A percentile compares a stretch with the other conserved stretches of the same genome.
These are phyloP conservation scores for Nymphicus hollandicus DNA, from an alignment of 2,113 vertebrate genomes.

Conservation along the genomic window DNA sequence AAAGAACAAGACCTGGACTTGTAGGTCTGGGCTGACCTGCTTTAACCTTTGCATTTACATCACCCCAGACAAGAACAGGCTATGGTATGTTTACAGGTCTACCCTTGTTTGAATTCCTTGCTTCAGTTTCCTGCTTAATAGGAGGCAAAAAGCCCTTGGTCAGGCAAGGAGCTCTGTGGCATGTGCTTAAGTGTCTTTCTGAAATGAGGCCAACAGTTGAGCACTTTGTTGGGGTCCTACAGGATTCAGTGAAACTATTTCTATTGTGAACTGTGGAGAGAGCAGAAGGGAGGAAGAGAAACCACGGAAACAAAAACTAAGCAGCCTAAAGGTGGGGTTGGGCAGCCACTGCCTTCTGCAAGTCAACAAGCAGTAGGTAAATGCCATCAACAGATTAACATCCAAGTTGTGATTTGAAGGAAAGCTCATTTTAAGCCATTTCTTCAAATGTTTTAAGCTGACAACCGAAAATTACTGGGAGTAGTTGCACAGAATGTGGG, in stretches of 20 bases:
- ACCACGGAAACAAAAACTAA: neutral
- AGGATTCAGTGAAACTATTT: neutral
- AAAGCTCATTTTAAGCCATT: neutral
- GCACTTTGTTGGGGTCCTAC: neutral
- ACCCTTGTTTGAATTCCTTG: neutral
- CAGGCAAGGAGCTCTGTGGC: neutral
- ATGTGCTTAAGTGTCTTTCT: neutral
- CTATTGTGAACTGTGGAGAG: neutral
- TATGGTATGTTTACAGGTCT: neutral
- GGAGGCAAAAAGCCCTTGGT: neutral
- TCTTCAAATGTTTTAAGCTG: neutral
- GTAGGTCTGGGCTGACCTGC: neutral
- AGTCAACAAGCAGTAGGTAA: rapidly evolving
- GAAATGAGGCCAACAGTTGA: neutral
- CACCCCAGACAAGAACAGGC: neutral
- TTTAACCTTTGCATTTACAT: neutral
- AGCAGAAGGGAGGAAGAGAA: neutral
- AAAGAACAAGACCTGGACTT: neutral
- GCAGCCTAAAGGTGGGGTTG: neutral
- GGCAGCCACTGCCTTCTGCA: neutral
- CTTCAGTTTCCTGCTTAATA: neutral
- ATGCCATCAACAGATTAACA: neutral
- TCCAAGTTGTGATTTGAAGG: neutral
- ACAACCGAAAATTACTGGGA: neutral
- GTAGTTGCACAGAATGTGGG: neutral